Evolutionary conservation across 2,888 invertebrate genomes (phyloP), one percentile per base, ranked within the genome.

Genomic region (Cosmopolites sordidus): DNA sequence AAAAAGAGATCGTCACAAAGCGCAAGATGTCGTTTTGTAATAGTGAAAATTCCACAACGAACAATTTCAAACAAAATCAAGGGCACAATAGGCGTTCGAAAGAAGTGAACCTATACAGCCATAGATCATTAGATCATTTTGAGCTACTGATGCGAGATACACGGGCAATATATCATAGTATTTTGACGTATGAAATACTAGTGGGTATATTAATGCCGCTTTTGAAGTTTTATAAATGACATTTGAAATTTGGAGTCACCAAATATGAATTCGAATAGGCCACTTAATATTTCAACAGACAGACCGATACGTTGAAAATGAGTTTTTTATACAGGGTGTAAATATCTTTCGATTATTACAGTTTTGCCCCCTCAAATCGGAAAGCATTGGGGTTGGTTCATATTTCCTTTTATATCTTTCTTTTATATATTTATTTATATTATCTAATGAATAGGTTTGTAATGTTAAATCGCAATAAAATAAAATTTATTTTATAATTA

Each of bases 151-250:
- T 58, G 68, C 65, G 65, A 66, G 66, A 66, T 66, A 64, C 64
- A 66, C 62, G 65, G 65, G 59, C 64, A 65, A 68, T 69, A 68
- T 67, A 69, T 69, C 69, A 69, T 63, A 64, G 49, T 64, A 67
- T 65, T 67, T 66, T 69, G 69, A 69, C 69, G 66, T 66, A 64
- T 67, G 66, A 67, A 67, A 66, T 65, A 67, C 61, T 65, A 65
- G 66, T 60, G 63, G 64, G 62, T 62, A 65, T 65, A 66, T 66
- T 66, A 67, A 65, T 66, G 51, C 65, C 64, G 61, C 64, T 62
- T 22, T 63, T 63, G 64, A 60, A 63, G 55, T 60, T 61, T 64
- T 66, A 66, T 68, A 65, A 66, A 67, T 66, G 66, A 67, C 65
- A 60, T 54, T 56, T 2, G 47, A 22, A 52, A 43, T 51, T 30